phyloP scores from a whole-genome alignment of 2,797 vertebrate species.

The Anabacerthia variegaticeps region DNA sequence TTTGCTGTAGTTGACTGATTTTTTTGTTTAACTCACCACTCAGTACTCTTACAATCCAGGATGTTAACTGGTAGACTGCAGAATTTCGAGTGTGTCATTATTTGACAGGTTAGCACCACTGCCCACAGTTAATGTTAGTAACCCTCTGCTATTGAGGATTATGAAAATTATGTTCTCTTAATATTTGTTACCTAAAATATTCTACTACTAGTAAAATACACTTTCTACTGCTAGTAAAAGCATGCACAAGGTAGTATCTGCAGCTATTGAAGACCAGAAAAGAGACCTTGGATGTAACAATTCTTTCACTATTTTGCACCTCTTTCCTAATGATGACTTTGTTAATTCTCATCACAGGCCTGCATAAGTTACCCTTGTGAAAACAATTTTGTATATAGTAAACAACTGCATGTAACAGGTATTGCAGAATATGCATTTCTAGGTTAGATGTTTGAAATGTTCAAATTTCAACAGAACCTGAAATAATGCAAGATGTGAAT shows the following conservation, averaged over 20 bases:
- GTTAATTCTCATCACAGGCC: neutral
- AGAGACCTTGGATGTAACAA: neutral
- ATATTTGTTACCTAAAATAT: neutral
- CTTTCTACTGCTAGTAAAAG: neutral
- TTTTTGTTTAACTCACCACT: neutral
- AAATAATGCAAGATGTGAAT: rapidly evolving
- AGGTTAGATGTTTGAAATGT: neutral
- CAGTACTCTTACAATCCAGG: neutral
- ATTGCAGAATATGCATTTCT: neutral
- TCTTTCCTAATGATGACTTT: neutral
- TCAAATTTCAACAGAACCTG: neutral
- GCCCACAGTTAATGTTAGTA: neutral
- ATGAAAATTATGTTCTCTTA: neutral
- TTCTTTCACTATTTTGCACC: neutral
- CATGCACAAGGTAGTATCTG: neutral
- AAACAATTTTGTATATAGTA: neutral
- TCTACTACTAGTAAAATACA: neutral
- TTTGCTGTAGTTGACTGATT: neutral
- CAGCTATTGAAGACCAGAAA: neutral
- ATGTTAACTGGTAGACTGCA: neutral
- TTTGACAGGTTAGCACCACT: neutral
- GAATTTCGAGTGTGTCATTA: neutral
- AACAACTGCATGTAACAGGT: neutral
- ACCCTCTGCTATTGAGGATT: neutral
- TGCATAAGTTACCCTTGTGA: neutral